These are phyloP conservation scores for Nowickia ferox DNA, from an alignment of 2,888 invertebrate species.

Conservation along the genomic window DNA sequence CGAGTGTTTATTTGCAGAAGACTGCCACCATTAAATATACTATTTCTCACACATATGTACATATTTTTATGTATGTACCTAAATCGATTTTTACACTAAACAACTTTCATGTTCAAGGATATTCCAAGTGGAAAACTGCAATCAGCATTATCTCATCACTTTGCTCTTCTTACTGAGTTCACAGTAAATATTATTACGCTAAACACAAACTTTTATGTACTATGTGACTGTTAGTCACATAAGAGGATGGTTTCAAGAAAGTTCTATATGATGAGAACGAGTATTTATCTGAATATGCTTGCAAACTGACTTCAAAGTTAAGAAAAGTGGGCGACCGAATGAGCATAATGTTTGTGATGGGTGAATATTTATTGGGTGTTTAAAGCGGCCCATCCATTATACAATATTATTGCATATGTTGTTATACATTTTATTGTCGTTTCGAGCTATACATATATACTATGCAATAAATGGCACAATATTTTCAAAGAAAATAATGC, in stretches of 20 bases:
- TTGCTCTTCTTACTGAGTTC: slow-evolving; percentile 56
- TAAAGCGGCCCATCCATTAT: no score
- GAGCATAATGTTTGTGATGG: slow-evolving; percentile 22
- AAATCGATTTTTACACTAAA: slow-evolving; percentile 74
- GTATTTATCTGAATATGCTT: slow-evolving; percentile 32
- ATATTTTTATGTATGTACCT: background rate
- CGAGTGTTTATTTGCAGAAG: slow-evolving; percentile 16
- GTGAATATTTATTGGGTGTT: slow-evolving; percentile 30
- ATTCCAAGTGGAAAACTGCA: slow-evolving; percentile 72
- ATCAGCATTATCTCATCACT: slow-evolving; percentile 68
- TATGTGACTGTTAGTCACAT: background rate
- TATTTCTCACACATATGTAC: background rate
- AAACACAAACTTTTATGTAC: slow-evolving; percentile 2
- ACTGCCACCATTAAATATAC: slow-evolving; percentile 21
- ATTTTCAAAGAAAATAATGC: no score
- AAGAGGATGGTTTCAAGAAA: background rate
- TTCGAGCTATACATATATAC: no score
- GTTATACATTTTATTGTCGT: no score
- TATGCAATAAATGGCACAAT: no score
- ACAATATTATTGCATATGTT: no score
- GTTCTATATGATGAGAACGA: slow-evolving; percentile 1
- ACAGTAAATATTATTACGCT: slow-evolving; percentile 48
- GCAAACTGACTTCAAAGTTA: background rate
- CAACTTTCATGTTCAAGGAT: slow-evolving; percentile 75
- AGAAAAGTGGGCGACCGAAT: background rate